Conservation (phyloP, 2,113 vertebrate species). For the Lagenorhynchus albirostris region DNA sequence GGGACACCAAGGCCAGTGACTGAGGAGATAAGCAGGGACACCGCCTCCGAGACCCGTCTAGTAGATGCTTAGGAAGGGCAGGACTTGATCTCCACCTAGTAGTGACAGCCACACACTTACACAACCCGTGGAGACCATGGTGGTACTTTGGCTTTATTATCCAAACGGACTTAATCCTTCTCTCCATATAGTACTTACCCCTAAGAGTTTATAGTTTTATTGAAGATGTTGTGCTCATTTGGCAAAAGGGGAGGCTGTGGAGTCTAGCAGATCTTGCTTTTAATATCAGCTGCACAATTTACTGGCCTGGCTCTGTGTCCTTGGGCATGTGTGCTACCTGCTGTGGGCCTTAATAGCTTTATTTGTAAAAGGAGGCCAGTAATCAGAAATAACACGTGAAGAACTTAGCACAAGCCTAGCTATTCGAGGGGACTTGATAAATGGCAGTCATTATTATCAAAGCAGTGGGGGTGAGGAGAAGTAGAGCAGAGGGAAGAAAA, state of each 20-base stretch:
- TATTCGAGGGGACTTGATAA: background rate
- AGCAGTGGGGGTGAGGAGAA: background rate
- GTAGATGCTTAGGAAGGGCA: background rate
- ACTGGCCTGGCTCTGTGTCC: background rate
- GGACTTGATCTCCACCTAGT: background rate
- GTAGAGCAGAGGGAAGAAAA: background rate
- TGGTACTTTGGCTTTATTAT: constrained; percentile 2
- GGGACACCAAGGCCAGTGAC: background rate
- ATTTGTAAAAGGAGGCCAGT: background rate
- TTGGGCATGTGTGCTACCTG: background rate
- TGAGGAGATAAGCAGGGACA: background rate
- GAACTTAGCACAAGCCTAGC: background rate
- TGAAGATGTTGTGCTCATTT: background rate
- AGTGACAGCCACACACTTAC: background rate
- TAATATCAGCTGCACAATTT: background rate
- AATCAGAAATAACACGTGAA: background rate
- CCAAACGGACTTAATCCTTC: background rate
- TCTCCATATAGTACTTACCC: background rate
- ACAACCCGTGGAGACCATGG: background rate
- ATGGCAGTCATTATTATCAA: background rate
- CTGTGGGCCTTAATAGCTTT: background rate
- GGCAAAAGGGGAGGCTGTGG: background rate
- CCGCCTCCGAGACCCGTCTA: background rate
- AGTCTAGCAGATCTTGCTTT: background rate
- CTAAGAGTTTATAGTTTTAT: background rate